Evolutionary conservation across 2,888 invertebrate species (phyloP).

Genomic region (Callimorpha dominula): DNA sequence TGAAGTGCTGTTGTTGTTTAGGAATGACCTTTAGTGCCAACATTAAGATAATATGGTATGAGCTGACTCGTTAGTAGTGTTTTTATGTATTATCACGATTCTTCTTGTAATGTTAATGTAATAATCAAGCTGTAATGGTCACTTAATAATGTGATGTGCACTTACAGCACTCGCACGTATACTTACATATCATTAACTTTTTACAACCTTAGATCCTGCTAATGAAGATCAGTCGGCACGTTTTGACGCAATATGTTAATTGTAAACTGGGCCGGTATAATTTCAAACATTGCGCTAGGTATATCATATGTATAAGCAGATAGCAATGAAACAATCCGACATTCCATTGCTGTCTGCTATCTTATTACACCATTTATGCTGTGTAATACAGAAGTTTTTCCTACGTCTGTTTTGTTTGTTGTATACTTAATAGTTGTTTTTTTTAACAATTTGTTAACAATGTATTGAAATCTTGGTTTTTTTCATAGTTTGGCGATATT

Average conservation of each 20-base stretch:
- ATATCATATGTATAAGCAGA: not conserved
- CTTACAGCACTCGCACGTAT: not conserved
- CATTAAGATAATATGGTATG: not conserved
- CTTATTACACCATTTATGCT: not conserved
- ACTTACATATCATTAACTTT: not conserved
- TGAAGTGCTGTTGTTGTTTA: not conserved
- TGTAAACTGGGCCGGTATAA: not conserved
- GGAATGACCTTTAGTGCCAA: not conserved
- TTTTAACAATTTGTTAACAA: not conserved
- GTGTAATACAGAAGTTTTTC: not conserved
- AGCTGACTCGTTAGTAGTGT: not conserved
- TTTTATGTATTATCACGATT: slow-evolving; percentile 17
- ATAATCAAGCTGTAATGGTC: slow-evolving; percentile 6
- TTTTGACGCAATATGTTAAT: not conserved
- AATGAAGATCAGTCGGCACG: not conserved
- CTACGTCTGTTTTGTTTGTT: not conserved
- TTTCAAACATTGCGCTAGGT: not conserved
- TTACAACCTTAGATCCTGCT: not conserved
- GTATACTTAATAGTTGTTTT: no score
- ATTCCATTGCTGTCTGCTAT: no score
- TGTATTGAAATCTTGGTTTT: no score
- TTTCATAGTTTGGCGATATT: no score
- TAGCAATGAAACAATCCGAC: not conserved
- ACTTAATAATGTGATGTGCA: not conserved
- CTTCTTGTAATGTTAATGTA: slow-evolving; percentile 9